Evolutionary conservation across 2,888 invertebrate genomes (phyloP).

Genomic region (Agonopterix subpropinquella): DNA sequence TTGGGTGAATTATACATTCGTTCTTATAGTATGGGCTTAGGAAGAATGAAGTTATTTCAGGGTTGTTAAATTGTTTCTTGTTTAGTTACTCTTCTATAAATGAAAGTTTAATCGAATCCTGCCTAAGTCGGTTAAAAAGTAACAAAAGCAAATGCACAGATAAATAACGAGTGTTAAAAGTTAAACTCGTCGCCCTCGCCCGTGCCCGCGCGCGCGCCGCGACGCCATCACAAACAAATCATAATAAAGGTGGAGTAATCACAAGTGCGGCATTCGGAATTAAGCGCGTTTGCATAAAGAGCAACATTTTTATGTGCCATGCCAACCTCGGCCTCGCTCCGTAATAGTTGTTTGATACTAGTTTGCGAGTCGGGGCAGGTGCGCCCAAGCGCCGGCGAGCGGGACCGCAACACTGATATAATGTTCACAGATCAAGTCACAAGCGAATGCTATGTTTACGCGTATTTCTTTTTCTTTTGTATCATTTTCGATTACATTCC

Average conservation of each 20-base stretch:
- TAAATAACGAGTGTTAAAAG: too few species aligned
- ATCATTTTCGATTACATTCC: too few species aligned
- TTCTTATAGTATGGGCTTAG: too few species aligned
- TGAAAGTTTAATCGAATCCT: too few species aligned
- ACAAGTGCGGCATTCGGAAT: not conserved
- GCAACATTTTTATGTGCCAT: constrained; percentile 9
- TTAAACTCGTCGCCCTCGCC: too few species aligned
- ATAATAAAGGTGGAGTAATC: not conserved
- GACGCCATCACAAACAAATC: not conserved
- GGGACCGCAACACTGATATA: constrained; percentile 1
- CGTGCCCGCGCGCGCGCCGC: too few species aligned
- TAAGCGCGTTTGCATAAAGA: constrained; percentile 12
- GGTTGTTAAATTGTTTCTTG: too few species aligned
- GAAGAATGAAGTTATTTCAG: too few species aligned
- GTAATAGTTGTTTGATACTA: constrained; percentile 18
- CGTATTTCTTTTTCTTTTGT: not conserved
- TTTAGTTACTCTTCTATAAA: too few species aligned
- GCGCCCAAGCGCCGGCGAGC: constrained; percentile 2
- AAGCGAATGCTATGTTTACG: not conserved
- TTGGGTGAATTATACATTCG: too few species aligned
- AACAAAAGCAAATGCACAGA: too few species aligned
- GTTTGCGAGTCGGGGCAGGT: constrained; percentile 12
- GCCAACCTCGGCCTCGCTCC: not conserved
- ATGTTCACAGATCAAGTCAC: not conserved
- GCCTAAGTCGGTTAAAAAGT: too few species aligned